Base-by-base conservation (phyloP, 2,888 invertebrate genomes). In the Pseudolycoriella hygida region DNA sequence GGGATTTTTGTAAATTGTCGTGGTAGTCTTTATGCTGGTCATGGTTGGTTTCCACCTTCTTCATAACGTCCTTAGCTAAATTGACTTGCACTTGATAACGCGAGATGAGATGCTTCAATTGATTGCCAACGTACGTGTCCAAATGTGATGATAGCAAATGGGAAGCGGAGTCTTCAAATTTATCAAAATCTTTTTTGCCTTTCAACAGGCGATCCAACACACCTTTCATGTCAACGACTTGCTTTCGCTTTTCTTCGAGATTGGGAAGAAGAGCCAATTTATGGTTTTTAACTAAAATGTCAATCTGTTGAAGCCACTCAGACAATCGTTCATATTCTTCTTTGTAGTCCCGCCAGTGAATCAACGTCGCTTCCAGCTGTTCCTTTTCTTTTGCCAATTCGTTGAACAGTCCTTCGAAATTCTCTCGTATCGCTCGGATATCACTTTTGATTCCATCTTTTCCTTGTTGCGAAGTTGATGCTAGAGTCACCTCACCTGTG, bases 231-330 rank as follows among this genome's bases (percentile, higher is more conserved):
- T 87, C 85, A 43, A 72, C 71, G 0, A 89, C 87, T 68, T 89
- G 88, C 50, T 80, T 85, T 50, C 77, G 76, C 57, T 92, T 92
- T 55, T 92, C 90, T 42, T 75, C 72, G 1, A 87, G 69, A 46
- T 79, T 85, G 2, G 86, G 77, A 18, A 84, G 71, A 11, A 89
- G 67, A 17, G 85, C 81, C 18, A 86, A 75, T 62, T 92, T 92
- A 55, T 90, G 86, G 46, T 87, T 86, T 60, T 92, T 90, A 11
- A 89, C 82, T 8, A 89, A 72, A 54, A 89, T 87, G 55, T 90
- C 89, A 56, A 86, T 86, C 61, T 90, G 89, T 57, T 90, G 90
- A 25, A 92, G 63, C 90, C 90, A 92, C 60, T 92, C 90, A 43
- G 87, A 87, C 14, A 92, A 66, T 48, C 86, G 74, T 60, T 92